These are phyloP conservation scores for Galeopterus variegatus DNA, from an alignment of 2,113 vertebrate species.

Conservation along the genomic window DNA sequence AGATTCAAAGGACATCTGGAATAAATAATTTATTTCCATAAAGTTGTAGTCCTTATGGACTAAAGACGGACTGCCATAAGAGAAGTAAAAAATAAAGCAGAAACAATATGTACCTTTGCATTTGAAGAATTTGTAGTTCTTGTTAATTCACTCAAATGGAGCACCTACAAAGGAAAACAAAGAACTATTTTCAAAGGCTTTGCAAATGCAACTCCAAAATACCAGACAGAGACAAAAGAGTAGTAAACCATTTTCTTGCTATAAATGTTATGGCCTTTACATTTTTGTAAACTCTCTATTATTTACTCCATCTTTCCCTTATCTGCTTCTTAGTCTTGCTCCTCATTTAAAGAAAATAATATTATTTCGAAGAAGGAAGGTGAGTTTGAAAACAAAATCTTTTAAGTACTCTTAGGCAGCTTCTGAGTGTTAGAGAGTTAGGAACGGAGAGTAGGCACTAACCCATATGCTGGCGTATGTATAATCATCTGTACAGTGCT, in stretches of 20 bases:
- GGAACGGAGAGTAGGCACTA: not conserved
- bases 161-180: constrained; percentile 50
- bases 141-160: constrained; percentile 80
- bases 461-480: too few relatives aligned
- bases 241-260: not conserved
- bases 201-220: not conserved
- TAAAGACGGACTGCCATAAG: not conserved
- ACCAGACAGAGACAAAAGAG: not conserved
- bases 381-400: not conserved
- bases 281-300: not conserved
- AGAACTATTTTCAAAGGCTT: not conserved
- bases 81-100: not conserved
- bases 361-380: not conserved
- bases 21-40: not conserved
- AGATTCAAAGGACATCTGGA: not conserved
- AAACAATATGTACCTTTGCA: constrained; percentile 65
- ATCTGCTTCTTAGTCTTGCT: not conserved
- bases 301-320: not conserved
- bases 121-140: constrained; percentile 68
- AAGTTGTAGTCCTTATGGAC: not conserved
- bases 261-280: not conserved
- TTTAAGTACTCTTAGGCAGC: not conserved
- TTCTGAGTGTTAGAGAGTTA: not conserved
- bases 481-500: too few relatives aligned
- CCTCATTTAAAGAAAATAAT: not conserved